Conservation (phyloP, 2,888 invertebrate genomes). For the Sphaerophoria taeniata region DNA sequence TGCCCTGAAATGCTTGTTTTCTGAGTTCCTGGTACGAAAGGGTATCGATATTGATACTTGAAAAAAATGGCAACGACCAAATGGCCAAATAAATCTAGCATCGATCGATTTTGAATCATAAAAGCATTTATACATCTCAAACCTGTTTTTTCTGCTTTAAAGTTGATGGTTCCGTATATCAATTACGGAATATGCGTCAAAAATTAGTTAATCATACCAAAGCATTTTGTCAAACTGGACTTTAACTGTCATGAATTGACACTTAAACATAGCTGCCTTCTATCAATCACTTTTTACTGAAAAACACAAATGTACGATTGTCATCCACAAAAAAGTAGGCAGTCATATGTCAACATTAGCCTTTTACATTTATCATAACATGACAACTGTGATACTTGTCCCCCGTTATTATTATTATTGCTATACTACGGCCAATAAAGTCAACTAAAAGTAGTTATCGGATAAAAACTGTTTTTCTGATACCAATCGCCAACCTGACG, state of each 20-base stretch:
- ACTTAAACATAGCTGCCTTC: slow-evolving; percentile 18
- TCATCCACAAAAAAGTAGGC: slow-evolving; percentile 7
- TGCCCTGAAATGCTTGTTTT: too few species aligned
- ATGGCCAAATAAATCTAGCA: too few species aligned
- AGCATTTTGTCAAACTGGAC: slow-evolving; percentile 15
- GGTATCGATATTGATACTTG: too few species aligned
- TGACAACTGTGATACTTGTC: slow-evolving; percentile 50
- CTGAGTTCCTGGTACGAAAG: too few species aligned
- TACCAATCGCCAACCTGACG: slow-evolving; percentile 52
- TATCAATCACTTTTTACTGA: slow-evolving; percentile 18
- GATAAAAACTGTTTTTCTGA: slow-evolving; percentile 61
- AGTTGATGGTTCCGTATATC: neutral
- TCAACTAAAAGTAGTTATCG: slow-evolving; percentile 51
- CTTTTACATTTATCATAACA: slow-evolving; percentile 53
- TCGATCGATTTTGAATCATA: too few species aligned
- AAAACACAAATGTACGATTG: neutral
- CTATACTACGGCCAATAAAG: slow-evolving; percentile 40
- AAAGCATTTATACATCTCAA: too few species aligned
- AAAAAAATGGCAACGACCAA: too few species aligned
- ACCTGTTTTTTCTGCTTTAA: too few species aligned
- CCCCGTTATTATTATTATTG: neutral
- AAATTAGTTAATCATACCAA: slow-evolving; percentile 1
- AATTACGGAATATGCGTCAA: neutral
- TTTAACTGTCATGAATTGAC: slow-evolving; percentile 44
- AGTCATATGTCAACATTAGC: slow-evolving; percentile 53